Percentiles rank a stretch among this genome's conserved stretches.
Evolutionary conservation across 2,797 vertebrate genomes (phyloP).

Genomic region (Sebastes dallii): DNA sequence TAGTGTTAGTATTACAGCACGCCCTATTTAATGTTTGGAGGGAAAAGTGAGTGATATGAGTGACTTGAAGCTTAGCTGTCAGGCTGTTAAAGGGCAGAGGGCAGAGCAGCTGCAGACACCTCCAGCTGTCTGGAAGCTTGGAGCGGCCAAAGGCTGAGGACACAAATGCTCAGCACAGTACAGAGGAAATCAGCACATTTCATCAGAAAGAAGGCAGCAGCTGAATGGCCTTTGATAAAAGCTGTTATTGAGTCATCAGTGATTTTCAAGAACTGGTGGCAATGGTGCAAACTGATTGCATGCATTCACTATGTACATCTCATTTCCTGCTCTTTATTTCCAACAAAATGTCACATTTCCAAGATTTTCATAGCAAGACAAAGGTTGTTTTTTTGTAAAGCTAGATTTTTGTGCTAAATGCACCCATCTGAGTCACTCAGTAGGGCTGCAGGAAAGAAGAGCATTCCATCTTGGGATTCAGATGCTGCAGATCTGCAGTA

Average conservation of each 20-base stretch:
- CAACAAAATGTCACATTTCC: constrained; percentile 55
- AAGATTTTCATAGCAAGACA: constrained; percentile 39
- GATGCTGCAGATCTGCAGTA: background rate
- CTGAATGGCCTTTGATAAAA: constrained; percentile 74
- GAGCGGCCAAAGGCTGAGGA: constrained; percentile 56
- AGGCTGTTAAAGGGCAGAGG: constrained; percentile 60
- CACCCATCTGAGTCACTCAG: constrained; percentile 5
- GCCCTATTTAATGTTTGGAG: constrained; percentile 22
- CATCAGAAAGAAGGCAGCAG: constrained; percentile 61
- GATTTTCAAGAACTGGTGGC: constrained; percentile 64
- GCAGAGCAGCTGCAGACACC: constrained; percentile 68
- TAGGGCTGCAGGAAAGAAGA: constrained; percentile 15
- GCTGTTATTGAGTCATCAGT: constrained; percentile 64
- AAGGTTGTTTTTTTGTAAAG: background rate
- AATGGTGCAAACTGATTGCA: constrained; percentile 68
- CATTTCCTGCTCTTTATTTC: constrained; percentile 71
- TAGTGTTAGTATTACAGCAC: constrained; percentile 10
- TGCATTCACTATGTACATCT: constrained; percentile 72
- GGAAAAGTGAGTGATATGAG: constrained; percentile 27
- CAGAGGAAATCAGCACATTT: constrained; percentile 72
- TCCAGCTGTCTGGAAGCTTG: constrained; percentile 65
- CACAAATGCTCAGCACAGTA: constrained; percentile 36
- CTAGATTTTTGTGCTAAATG: constrained; percentile 38
- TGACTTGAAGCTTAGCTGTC: constrained; percentile 34
- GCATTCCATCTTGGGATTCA: background rate